Evolutionary conservation across 2,888 invertebrate species (phyloP), one percentile per base, ranked within the genome.

Genomic region (Lamproptera curius): DNA sequence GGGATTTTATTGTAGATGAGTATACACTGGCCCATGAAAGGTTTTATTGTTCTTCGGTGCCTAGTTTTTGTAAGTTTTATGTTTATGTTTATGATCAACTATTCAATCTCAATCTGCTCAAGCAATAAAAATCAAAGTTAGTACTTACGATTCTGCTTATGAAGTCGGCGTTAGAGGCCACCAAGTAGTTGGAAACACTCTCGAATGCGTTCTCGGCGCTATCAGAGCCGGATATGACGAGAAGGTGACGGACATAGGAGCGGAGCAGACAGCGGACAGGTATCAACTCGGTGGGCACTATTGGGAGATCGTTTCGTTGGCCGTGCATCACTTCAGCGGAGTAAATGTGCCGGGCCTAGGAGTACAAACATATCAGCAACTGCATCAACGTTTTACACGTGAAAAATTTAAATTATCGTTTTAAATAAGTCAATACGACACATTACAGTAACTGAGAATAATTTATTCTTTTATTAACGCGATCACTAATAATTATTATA

Each of bases 271-370:
- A 16, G 1, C 79, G 74, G 1, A 80, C 39, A 8, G 58, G 50
- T 0, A 44, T 34, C 47, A 77, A 71, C 56, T 81, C 81, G 2
- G 54, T 49, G 2, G 79, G 76, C 16, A 70, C 55, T 2, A 68
- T 50, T 0, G 56, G 52, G 0, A 69, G 61, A 16, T 71, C 67
- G 0, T 61, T 53, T 0, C 51, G 42, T 23, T 52, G 50, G 11
- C 43, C 42, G 50, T 53, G 40, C 8, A 47, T 9, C 11, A 43
- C 2, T 10, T 43, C 43, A 14, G 23, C 9, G 23, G 43, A 6
- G 8, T 15, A 43, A 2, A 36, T 1, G 5, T 26, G 23, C 5
- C 43, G 43, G 1, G 43, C 36, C 36, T 43, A 26, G 11, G 16
- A 17, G n/a, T n/a, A n/a, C n/a, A n/a, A n/a, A n/a, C n/a, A n/a